Percentiles rank a stretch among this genome's conserved stretches.
Conservation (phyloP, 2,797 vertebrate species). For the Enoplosus armatus region DNA sequence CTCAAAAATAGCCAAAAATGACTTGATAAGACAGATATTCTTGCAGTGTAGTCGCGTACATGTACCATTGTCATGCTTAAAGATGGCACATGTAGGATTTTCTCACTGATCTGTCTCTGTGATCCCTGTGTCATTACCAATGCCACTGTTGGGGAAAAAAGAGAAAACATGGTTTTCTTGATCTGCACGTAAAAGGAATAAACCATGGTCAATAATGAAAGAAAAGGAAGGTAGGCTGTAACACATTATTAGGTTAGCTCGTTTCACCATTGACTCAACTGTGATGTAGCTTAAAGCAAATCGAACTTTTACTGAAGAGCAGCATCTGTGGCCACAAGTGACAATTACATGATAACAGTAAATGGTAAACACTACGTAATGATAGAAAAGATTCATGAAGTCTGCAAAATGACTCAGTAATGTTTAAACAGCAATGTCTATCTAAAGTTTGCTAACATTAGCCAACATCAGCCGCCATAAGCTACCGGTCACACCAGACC, state of each 20-base stretch:
- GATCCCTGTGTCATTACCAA: constrained; percentile 10
- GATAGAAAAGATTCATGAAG: too few relatives aligned
- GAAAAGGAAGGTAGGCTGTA: not conserved
- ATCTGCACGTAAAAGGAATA: not conserved
- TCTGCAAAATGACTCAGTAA: too few relatives aligned
- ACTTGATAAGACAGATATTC: constrained; percentile 36
- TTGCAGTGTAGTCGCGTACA: constrained; percentile 40
- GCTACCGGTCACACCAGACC: not conserved
- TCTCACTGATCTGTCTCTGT: constrained; percentile 42
- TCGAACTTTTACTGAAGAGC: not conserved
- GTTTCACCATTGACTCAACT: not conserved
- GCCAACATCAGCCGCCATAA: not conserved
- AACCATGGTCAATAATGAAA: not conserved
- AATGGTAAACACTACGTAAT: not conserved
- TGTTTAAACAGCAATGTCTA: too few relatives aligned
- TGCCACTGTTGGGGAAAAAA: not conserved
- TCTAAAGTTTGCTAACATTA: too few relatives aligned
- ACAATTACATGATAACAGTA: not conserved
- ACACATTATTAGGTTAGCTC: not conserved
- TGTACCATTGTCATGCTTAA: constrained; percentile 34
- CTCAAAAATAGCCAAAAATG: constrained; percentile 26
- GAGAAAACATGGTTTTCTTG: not conserved
- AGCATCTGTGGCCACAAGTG: too few relatives aligned
- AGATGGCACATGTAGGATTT: constrained; percentile 61
- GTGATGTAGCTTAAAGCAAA: not conserved